A percentile compares a stretch with the other conserved stretches of the same genome.
Conservation (phyloP, 2,888 invertebrate species). For the Lithophane socia region DNA sequence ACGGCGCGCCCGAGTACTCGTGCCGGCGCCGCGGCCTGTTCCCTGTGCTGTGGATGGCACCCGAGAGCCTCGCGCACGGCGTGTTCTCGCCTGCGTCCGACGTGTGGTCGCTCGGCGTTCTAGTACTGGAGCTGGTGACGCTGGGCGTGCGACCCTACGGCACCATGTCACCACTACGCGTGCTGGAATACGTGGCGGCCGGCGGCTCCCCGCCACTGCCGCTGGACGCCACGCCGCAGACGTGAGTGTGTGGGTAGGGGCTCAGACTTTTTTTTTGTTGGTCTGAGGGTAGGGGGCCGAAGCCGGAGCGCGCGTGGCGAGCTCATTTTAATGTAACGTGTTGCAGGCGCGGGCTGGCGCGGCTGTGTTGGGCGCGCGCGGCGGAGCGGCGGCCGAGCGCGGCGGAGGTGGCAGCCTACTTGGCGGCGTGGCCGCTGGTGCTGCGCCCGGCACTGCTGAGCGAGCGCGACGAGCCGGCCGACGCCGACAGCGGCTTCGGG, state of each 20-base stretch:
- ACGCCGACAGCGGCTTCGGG: constrained; percentile 68
- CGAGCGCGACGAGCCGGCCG: constrained; percentile 60
- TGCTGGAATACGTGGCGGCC: constrained; percentile 90
- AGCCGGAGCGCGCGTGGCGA: too few relatives aligned
- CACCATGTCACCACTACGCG: constrained; percentile 93
- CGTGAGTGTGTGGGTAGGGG: constrained; percentile 58
- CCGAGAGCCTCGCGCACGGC: constrained; percentile 95
- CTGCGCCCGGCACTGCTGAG: constrained; percentile 69
- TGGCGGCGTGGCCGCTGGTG: constrained; percentile 92
- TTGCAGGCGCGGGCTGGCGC: constrained; percentile 89
- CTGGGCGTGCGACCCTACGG: constrained; percentile 97
- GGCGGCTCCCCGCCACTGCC: constrained; percentile 93
- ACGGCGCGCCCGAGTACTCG: constrained; percentile 93
- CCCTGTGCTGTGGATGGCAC: constrained; percentile 98
- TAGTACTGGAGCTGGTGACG: constrained; percentile 95
- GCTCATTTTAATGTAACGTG: constrained; percentile 3
- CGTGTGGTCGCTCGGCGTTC: constrained; percentile 96
- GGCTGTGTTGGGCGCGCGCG: constrained; percentile 94
- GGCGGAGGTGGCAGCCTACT: constrained; percentile 93
- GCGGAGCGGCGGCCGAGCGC: constrained; percentile 93
- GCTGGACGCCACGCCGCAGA: constrained; percentile 79
- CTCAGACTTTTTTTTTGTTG: too few relatives aligned
- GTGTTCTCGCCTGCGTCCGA: constrained; percentile 96
- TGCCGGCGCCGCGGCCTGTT: constrained; percentile 95
- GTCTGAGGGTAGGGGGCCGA: not conserved